Conservation (phyloP, 2,113 vertebrate species). For the Psettodes erumei region DNA sequence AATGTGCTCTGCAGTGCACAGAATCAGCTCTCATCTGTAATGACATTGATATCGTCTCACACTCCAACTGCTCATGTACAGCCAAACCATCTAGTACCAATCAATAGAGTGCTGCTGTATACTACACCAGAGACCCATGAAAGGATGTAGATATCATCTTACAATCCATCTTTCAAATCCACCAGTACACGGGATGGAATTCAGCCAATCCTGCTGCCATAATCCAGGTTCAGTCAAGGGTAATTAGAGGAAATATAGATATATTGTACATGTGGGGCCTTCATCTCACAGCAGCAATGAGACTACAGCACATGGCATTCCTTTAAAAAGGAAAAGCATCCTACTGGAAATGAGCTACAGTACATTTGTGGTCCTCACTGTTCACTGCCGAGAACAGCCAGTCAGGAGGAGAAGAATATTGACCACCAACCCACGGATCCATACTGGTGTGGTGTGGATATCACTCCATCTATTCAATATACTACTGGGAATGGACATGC, state of each 20-base stretch:
- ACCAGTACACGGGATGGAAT: background rate
- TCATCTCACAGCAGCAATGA: background rate
- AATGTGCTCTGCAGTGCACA: background rate
- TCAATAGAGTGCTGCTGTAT: conserved; percentile 3
- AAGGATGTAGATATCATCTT: conserved; percentile 4
- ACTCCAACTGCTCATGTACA: conserved; percentile 22
- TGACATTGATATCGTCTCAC: conserved; percentile 44
- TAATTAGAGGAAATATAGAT: background rate
- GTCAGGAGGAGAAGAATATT: conserved; percentile 20
- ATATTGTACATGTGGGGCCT: background rate
- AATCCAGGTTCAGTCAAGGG: background rate
- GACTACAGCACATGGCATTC: background rate
- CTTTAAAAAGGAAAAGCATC: background rate
- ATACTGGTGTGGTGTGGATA: conserved; percentile 30
- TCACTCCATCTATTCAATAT: conserved; percentile 12
- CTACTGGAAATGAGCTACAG: conserved; percentile 10
- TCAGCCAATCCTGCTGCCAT: background rate
- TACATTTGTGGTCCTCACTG: background rate
- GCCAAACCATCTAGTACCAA: conserved; percentile 1
- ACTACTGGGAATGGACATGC: conserved; percentile 3
- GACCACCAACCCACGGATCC: conserved; percentile 29
- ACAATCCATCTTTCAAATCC: background rate
- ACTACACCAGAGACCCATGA: background rate
- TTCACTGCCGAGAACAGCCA: conserved; percentile 44
- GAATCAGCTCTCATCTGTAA: conserved; percentile 24